These are phyloP conservation scores for Tiphia femorata DNA, from an alignment of 2,888 invertebrate genomes.

Conservation along the genomic window DNA sequence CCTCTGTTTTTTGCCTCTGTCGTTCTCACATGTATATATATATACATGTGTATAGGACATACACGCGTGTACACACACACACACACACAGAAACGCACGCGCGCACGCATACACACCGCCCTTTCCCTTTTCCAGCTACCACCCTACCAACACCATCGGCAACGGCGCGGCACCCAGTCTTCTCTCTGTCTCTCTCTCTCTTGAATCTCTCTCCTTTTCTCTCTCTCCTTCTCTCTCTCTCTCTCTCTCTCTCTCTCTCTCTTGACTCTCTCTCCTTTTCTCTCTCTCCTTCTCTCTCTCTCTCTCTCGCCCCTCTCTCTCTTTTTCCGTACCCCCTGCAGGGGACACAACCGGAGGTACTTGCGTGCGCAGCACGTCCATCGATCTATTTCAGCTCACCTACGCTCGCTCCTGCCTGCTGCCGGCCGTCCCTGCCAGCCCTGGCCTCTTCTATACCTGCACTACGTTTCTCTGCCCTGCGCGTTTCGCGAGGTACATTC, in stretches of 20 bases:
- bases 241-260: slow-evolving; percentile 1
- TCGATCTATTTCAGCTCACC: slow-evolving; percentile 57
- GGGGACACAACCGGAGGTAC: slow-evolving; percentile 43
- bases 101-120: no score
- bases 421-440: slow-evolving; percentile 44
- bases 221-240: neutral
- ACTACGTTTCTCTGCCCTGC: slow-evolving; percentile 22
- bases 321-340: slow-evolving; percentile 38
- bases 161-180: no score
- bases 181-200: no score
- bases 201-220: neutral
- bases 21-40: no score
- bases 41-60: no score
- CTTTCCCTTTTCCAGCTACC: no score
- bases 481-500: slow-evolving; percentile 28
- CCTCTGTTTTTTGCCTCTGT: no score
- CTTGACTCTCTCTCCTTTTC: neutral
- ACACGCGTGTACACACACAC: no score
- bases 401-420: slow-evolving; percentile 47
- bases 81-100: no score
- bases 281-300: slow-evolving; percentile 4
- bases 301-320: slow-evolving; percentile 15
- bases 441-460: slow-evolving; percentile 33
- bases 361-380: slow-evolving; percentile 59
- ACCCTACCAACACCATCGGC: no score